Evolutionary conservation across 2,113 vertebrate genomes (phyloP).

Genomic region (Motacilla tschutschensis): DNA sequence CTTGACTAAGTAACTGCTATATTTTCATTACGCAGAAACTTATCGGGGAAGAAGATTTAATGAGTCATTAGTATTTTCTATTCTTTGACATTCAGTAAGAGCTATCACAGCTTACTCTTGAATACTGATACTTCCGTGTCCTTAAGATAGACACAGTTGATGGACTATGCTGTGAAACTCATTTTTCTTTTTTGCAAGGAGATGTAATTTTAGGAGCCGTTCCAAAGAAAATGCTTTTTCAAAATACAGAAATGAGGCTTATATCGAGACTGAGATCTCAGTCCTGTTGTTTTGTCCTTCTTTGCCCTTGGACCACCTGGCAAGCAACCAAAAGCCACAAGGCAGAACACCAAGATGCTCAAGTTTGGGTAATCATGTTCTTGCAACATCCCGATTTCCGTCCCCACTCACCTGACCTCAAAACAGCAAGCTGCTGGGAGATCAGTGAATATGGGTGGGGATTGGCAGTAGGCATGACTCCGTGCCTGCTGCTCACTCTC

Average conservation of each 20-base stretch:
- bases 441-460: neutral
- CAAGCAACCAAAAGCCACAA: neutral
- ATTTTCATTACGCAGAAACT: neutral
- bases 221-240: conserved; percentile 4
- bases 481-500: neutral
- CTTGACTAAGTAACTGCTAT: neutral
- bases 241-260: neutral
- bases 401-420: neutral
- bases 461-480: neutral
- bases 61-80: neutral
- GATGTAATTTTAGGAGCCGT: conserved; percentile 12
- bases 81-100: neutral
- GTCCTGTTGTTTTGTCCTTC: neutral
- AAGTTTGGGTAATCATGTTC: neutral
- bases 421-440: neutral
- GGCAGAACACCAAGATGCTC: conserved; percentile 23
- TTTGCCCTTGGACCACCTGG: conserved; percentile 31
- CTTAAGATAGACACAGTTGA: neutral
- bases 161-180: neutral
- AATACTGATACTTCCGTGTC: neutral
- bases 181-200: neutral
- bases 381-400: neutral
- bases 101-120: neutral
- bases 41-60: neutral
- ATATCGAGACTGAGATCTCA: neutral